Evolutionary conservation across 1,140 invertebrate genomes (phyloP), one percentile per base, ranked within the genome.

Genomic region (Drosophila nigromelanica): DNA sequence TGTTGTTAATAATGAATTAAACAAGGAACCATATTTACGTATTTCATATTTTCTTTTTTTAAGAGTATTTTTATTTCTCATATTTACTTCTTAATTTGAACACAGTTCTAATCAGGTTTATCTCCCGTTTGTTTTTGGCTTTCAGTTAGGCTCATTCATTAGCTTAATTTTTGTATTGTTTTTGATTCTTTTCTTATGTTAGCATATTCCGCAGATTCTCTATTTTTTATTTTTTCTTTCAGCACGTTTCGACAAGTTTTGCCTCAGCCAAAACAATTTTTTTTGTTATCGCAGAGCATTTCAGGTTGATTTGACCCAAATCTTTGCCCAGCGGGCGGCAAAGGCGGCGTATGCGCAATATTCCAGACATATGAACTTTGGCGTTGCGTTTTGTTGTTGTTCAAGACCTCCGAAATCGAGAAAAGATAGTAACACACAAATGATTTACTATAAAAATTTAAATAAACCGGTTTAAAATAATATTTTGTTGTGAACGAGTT

Each of bases 281-380:
- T 27, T 27, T 12, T 7, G 1, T 18, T 21, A 33, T 33, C 39
- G 45, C 12, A 10, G 12, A 39, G 1, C 33, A 18, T 54, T 11
- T 48, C 10, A 50, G 43, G 56, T 35, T 8, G 24, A 43, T 73
- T 27, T 68, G 70, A 67, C 70, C 70, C 40, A 73, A 73, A 68
- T 73, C 5, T 58, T 3, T 8, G 48, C 14, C 2, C 12, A 30
- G 39, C 54, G 18, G 37, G 11, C 33, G 39, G 47, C 33, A 4
- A 73, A 24, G 63, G 63, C 33, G 51, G 54, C 70, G 62, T 73
- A 73, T 73, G 39, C 54, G 70, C 52, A 54, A 73, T 73, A 12
- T 54, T 24, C 12, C 4, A 35, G 40, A 60, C 14, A 30, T 3
- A n/a, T 18, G 7, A 33, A 51, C 27, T 5, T 45, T 45, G 4